Percentiles rank a stretch among this genome's conserved stretches.
phyloP scores from a whole-genome alignment of 2,113 vertebrate species.

The Condylura cristata region DNA sequence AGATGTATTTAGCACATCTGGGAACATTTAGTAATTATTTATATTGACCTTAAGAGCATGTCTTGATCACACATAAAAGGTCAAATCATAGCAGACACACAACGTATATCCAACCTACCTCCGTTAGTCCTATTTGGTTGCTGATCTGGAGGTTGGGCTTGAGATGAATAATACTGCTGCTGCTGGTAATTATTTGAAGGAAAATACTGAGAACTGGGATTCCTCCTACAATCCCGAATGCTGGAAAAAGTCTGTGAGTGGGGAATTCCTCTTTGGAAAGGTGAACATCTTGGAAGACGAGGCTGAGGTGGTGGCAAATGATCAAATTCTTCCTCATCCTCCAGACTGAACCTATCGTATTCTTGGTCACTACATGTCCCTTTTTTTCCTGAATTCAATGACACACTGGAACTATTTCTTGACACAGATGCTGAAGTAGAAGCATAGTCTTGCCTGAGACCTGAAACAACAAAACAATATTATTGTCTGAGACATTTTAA shows the following conservation, averaged over 20 bases:
- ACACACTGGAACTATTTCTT: conserved; percentile 92
- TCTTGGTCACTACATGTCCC: conserved; percentile 89
- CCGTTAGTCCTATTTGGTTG: conserved; percentile 89
- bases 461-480: conserved; percentile 78
- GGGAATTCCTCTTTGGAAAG: conserved; percentile 93
- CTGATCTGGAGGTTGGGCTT: conserved; percentile 88
- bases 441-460: conserved; percentile 97
- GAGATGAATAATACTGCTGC: conserved; percentile 88
- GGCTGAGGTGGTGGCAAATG: conserved; percentile 96
- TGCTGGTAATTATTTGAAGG: conserved; percentile 89
- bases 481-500: background rate
- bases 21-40: background rate
- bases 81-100: background rate
- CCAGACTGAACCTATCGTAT: conserved; percentile 92
- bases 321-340: conserved; percentile 96
- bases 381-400: conserved; percentile 89
- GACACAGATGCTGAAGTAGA: conserved; percentile 93
- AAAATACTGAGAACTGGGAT: conserved; percentile 91
- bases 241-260: conserved; percentile 98
- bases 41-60: background rate
- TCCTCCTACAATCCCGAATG: conserved; percentile 94
- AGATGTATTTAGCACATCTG: background rate
- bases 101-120: conserved; percentile 85
- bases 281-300: conserved; percentile 90
- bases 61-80: background rate